Evolutionary conservation across 2,797 vertebrate species (phyloP).

Genomic region (Pangasius larnaudii): DNA sequence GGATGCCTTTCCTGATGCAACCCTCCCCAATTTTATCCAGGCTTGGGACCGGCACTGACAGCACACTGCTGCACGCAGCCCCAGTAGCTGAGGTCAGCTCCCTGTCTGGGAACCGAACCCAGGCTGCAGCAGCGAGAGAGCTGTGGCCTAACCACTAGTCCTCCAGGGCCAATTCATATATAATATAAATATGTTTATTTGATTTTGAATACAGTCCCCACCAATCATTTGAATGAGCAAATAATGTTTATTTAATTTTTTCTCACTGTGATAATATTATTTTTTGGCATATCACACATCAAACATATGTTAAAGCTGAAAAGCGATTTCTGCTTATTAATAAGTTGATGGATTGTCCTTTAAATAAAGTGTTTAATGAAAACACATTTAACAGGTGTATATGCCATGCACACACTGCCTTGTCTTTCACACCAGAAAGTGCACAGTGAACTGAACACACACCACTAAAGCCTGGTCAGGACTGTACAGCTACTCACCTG

Average conservation of each 20-base stretch:
- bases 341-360: not conserved
- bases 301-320: not conserved
- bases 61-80: too few relatives aligned
- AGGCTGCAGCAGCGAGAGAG: too few relatives aligned
- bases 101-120: too few relatives aligned
- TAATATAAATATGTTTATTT: not conserved
- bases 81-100: too few relatives aligned
- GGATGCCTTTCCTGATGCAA: too few relatives aligned
- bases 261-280: too few relatives aligned
- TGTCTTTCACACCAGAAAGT: not conserved
- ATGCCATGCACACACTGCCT: constrained; percentile 17
- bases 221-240: not conserved
- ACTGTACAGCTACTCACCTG: constrained; percentile 70
- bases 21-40: too few relatives aligned
- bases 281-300: not conserved
- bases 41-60: too few relatives aligned
- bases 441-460: not conserved
- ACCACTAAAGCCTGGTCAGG: constrained; percentile 17
- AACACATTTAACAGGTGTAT: not conserved
- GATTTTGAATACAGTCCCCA: not conserved
- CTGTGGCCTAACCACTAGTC: too few relatives aligned
- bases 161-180: not conserved
- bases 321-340: not conserved
- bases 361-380: not conserved
- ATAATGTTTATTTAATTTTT: too few relatives aligned